A percentile compares a stretch with the other conserved stretches of the same genome.
Conservation (phyloP, 2,797 vertebrate genomes). For the Muscicapa striata region DNA sequence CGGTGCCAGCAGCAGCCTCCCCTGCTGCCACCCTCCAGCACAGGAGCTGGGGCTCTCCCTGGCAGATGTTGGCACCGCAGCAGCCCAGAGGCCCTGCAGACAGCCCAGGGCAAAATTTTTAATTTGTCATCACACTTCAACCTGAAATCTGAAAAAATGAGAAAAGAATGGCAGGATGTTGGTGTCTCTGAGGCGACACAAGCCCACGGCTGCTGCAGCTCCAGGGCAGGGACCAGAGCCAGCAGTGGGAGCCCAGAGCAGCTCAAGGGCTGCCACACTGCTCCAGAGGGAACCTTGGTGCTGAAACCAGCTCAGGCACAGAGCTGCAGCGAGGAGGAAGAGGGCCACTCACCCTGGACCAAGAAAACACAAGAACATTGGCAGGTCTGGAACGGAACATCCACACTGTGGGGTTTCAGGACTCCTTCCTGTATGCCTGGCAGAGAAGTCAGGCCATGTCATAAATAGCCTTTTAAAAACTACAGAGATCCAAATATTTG, state of each 20-base stretch:
- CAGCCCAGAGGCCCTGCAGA: slow-evolving; percentile 84
- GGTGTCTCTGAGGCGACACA: slow-evolving; percentile 22
- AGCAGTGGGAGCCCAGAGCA: background rate
- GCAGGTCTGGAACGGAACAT: background rate
- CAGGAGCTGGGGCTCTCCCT: slow-evolving; percentile 75
- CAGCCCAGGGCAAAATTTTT: slow-evolving; percentile 87
- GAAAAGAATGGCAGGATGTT: slow-evolving; percentile 71
- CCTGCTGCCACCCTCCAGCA: slow-evolving; percentile 19
- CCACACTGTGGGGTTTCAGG: fast-evolving
- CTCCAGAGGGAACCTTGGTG: background rate
- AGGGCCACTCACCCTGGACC: background rate
- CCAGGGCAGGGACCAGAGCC: background rate
- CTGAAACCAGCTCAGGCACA: background rate
- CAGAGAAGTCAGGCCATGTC: fast-evolving
- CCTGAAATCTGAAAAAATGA: slow-evolving; percentile 61
- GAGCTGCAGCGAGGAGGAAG: background rate
- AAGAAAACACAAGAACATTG: background rate
- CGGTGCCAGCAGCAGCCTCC: background rate
- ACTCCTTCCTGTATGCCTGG: fast-evolving
- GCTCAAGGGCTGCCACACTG: background rate
- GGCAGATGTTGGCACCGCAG: slow-evolving; percentile 83
- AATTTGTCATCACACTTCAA: slow-evolving; percentile 81
- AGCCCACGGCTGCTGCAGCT: background rate
- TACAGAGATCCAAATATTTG: background rate
- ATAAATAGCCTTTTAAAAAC: background rate